Percentiles rank a stretch among this genome's conserved stretches.
Evolutionary conservation across 1,140 invertebrate genomes (phyloP).

Genomic region (Thalassaphorura encarpata): DNA sequence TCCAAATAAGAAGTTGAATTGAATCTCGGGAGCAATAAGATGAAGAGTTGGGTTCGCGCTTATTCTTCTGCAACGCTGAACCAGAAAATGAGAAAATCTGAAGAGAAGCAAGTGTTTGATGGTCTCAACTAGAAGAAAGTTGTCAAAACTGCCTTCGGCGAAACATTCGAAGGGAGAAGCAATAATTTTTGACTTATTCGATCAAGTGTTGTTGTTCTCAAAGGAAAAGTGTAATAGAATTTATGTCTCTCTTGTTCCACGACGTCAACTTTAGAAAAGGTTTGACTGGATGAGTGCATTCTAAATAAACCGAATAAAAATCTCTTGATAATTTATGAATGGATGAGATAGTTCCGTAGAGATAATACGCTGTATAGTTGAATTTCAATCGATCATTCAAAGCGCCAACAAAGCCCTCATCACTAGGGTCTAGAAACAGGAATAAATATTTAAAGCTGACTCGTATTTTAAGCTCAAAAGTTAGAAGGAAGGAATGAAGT

Average conservation of each 20-base stretch:
- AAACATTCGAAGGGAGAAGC: too few species aligned
- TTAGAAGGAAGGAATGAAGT: slow-evolving; percentile 23
- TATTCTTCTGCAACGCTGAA: too few species aligned
- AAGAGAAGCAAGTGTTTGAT: too few species aligned
- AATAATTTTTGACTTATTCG: too few species aligned
- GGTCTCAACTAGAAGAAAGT: too few species aligned
- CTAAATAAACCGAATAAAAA: slow-evolving; percentile 1
- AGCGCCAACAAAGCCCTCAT: neutral
- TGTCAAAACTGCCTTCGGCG: too few species aligned
- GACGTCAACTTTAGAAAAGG: neutral
- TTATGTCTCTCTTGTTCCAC: neutral
- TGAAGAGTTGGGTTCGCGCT: too few species aligned
- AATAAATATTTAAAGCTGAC: slow-evolving; percentile 29
- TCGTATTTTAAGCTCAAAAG: slow-evolving; percentile 20
- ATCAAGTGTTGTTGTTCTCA: neutral
- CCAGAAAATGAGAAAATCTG: too few species aligned
- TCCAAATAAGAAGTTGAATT: too few species aligned
- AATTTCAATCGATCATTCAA: slow-evolving; percentile 32
- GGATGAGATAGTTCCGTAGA: neutral
- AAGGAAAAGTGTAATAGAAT: neutral
- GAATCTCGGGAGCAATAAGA: too few species aligned
- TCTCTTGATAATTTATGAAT: slow-evolving; percentile 16
- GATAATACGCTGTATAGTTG: slow-evolving; percentile 29
- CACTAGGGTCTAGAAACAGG: slow-evolving; percentile 11
- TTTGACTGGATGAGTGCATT: neutral